Evolutionary conservation across 2,888 invertebrate species (phyloP), one percentile per base, ranked within the genome.

Genomic region (Drosophila antonietae): DNA sequence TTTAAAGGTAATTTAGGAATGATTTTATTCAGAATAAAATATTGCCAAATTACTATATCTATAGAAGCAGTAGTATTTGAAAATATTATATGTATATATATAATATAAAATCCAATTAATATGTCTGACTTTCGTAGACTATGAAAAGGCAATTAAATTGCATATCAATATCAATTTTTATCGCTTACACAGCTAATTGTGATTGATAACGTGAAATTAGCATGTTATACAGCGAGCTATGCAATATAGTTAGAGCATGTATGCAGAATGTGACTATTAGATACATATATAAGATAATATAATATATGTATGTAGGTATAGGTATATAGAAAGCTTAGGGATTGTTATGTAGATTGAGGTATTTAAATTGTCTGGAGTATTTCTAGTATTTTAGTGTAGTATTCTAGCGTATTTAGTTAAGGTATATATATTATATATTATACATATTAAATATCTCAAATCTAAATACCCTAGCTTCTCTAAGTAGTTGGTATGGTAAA

Each of bases 171-270:
- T 12, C 18, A 49, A 18, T 10, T 49, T 6, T 18, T 49, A 33
- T 49, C 49, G 49, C 49, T 49, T n/a, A 49, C n/a, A 33, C 1
- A 33, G 49, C 6, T 49, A 49, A 49, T 49, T 49, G 18, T 33
- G n/a, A 7, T 49, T 33, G 49, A 49, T 49, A 49, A 49, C n/a
- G 31, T 0, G 6, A n/a, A 31, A 49, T 49, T 31, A 10, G 6
- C 49, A n/a, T 2, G n/a, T 12, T 31, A 31, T 33, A 49, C 49
- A 33, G 49, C 10, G 18, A 7, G 31, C 31, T 33, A 31, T 10
- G 6, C 18, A 10, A 49, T 18, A n/a, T n/a, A 49, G n/a, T n/a
- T 5, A 31, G 49, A 15, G 15, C 28, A 28, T 15, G 28, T 47
- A 15, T 46, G 14, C 8, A 3, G 23, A 2, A 23, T 46, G 3